Base-by-base conservation (phyloP, 1,140 invertebrate genomes). In the Cyphomyrmex costatus region DNA sequence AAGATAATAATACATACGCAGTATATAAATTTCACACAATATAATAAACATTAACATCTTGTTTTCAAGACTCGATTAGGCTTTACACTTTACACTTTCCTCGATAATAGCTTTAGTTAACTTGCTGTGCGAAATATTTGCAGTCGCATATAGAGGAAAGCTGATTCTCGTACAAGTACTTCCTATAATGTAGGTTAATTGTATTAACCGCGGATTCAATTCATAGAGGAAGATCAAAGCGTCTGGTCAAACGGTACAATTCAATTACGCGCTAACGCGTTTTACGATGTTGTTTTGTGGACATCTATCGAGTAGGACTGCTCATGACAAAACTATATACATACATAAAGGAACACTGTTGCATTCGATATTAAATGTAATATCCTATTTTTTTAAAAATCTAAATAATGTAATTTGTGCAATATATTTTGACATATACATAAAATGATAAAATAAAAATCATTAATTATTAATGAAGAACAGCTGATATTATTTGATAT, bases 171-270 rank as follows among this genome's bases (percentile, higher is more conserved):
- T 65, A 78, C 33, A 66, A 56, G 53, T 79, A 77, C 68, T 60
- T 77, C 42, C 49, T 85, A 46, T 90, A 76, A 89, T 87, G 16
- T 88, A 86, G 89, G 89, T 85, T 89, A 90, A 90, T 90, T 90
- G 49, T 63, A 89, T 90, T 88, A 90, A 90, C 85, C 82, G 73
- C 21, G 70, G 73, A 77, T 80, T 90, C 91, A 92, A 93, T 91
- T 92, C 42, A 12, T 90, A 85, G 88, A 92, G 88, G 85, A 92
- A 88, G 88, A 93, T 92, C 85, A 92, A 91, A 90, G 90, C 82
- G 87, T 84, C 85, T 88, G 78, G 90, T 92, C 92, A 92, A 92
- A 70, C 90, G 91, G 90, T 91, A 85, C 92, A 93, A 93, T 93
- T 91, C 90, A 93, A 93, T 93, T 93, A 93, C 66, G 76, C 73